Percentiles rank a stretch among this genome's conserved stretches.
These are phyloP conservation scores for Yponomeuta plumbellus DNA, from an alignment of 2,888 invertebrate species.

Conservation along the genomic window DNA sequence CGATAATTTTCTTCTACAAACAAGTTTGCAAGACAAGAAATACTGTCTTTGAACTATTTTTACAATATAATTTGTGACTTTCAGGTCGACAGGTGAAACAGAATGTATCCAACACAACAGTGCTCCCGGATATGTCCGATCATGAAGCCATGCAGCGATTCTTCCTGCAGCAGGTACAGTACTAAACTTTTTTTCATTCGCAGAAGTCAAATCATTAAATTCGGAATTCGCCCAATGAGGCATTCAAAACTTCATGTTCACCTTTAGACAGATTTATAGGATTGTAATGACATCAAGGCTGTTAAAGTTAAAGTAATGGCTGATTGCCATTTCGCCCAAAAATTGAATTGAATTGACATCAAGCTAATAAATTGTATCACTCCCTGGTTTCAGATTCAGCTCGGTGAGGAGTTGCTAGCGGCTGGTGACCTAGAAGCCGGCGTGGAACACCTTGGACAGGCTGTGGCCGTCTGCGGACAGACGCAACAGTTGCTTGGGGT, in stretches of 20 bases:
- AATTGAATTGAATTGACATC: too few species aligned
- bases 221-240: too few species aligned
- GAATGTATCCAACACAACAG: constrained; percentile 60
- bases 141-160: constrained; percentile 96
- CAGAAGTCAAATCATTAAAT: too few species aligned
- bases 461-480: constrained; percentile 98
- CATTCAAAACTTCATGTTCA: too few species aligned
- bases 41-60: not conserved
- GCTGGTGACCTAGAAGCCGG: constrained; percentile 93
- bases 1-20: not conserved
- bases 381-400: constrained; percentile 82
- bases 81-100: constrained; percentile 79
- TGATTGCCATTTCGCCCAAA: too few species aligned
- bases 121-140: constrained; percentile 89
- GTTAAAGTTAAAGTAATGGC: too few species aligned
- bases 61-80: constrained; percentile 23
- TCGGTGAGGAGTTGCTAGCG: constrained; percentile 93
- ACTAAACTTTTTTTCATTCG: not conserved
- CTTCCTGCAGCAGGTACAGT: constrained; percentile 74
- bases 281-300: too few species aligned
- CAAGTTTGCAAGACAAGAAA: not conserved
- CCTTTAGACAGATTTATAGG: too few species aligned
- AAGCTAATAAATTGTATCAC: not conserved
- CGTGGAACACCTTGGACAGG: constrained; percentile 96
- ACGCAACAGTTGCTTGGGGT: constrained; percentile 90